Evolutionary conservation across 2,797 vertebrate genomes (phyloP), one percentile per base, ranked within the genome.

Genomic region (Sciurus carolinensis): DNA sequence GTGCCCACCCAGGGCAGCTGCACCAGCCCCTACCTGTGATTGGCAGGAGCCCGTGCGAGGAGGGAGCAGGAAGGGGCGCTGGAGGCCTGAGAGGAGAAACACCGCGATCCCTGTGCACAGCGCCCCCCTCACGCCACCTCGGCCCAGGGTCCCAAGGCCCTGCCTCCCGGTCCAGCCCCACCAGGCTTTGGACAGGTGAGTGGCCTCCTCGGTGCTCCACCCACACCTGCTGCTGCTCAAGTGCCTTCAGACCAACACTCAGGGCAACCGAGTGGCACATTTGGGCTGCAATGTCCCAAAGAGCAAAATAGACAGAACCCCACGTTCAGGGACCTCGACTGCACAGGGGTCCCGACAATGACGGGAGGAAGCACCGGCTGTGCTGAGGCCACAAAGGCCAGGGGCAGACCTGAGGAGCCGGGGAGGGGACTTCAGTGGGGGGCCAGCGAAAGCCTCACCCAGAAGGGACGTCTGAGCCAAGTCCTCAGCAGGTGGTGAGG

Each of bases 291-390:
- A 57, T 7, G 18, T 57, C 17, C 15, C 52, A 18, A 59, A 10
- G 57, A 59, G 57, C 5, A 24, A 22, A 24, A 26, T 13, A 52
- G 54, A 18, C 5, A 57, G 39, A 57, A 57, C 54, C 18, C 52
- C 5, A 18, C 5, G 5, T 57, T 3, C 57, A 22, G 24, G 22
- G 57, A 59, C 22, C 52, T 18, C 7, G 5, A 7, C 54, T 20
- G 7, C 54, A 22, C 54, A 47, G 18, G 52, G 5, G 54, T 20
- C 18, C 54, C 7, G 5, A 54, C 52, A 52, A 5, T 52, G 52
- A 52, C 52, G 17, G 15, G 52, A 52, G 14, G 52, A 2, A 15
- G 13, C 6, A 6, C 24, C 14, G 0, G 1, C 13, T 15, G 2
- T 52, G 39, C 26, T 12, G 0, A 50, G 0, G 33, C 9, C 42